phyloP scores from a whole-genome alignment of 2,113 vertebrate genomes.

The Neogobius melanostomus region DNA sequence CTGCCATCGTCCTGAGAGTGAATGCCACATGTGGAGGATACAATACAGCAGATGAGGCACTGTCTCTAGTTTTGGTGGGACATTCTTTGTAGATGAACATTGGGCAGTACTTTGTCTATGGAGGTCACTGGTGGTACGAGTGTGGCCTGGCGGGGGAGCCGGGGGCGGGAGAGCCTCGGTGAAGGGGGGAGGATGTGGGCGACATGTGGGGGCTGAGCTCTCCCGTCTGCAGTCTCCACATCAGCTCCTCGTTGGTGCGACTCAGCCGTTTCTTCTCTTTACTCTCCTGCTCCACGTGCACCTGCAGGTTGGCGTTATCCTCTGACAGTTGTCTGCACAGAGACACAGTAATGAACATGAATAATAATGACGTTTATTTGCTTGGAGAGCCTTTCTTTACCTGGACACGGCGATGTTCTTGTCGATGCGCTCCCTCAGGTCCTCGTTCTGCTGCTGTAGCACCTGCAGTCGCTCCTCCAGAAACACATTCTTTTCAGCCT shows the following conservation, averaged over 20 bases:
- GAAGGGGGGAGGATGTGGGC: slow-evolving; percentile 80
- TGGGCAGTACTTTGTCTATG: slow-evolving; percentile 23
- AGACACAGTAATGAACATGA: not conserved
- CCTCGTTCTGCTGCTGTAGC: slow-evolving; percentile 95
- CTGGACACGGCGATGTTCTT: slow-evolving; percentile 89
- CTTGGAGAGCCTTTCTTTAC: slow-evolving; percentile 59
- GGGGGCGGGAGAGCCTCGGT: slow-evolving; percentile 75
- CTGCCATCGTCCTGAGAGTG: slow-evolving; percentile 59
- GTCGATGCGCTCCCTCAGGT: slow-evolving; percentile 90
- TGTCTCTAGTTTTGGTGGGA: slow-evolving; percentile 69
- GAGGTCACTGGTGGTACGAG: slow-evolving; percentile 83
- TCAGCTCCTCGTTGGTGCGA: slow-evolving; percentile 92
- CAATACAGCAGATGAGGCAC: slow-evolving; percentile 75
- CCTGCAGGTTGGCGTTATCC: slow-evolving; percentile 94
- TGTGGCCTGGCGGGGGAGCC: slow-evolving; percentile 70
- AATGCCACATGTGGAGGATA: slow-evolving; percentile 66
- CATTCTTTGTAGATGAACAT: slow-evolving; percentile 34
- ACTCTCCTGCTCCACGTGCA: slow-evolving; percentile 90
- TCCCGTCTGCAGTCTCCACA: slow-evolving; percentile 94
- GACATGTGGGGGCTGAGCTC: slow-evolving; percentile 90
- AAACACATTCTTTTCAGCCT: slow-evolving; percentile 92
- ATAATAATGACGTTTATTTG: no score
- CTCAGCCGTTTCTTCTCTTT: slow-evolving; percentile 97
- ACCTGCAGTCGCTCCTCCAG: slow-evolving; percentile 92
- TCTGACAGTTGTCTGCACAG: slow-evolving; percentile 87